These are phyloP conservation scores for Trachelus stipa DNA, from an alignment of 2,888 invertebrate species.

Conservation along the genomic window DNA sequence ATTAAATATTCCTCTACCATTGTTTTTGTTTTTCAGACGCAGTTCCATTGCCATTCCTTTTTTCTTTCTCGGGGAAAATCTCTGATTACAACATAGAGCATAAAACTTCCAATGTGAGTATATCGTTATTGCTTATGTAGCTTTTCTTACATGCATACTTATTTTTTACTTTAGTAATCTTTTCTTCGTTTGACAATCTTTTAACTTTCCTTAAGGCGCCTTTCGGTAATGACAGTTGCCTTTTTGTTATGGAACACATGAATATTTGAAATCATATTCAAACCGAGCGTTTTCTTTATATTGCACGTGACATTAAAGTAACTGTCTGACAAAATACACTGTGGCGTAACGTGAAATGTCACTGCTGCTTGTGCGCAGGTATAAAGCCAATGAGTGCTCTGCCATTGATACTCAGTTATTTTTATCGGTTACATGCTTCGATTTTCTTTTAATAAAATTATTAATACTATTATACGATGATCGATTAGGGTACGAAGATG, in stretches of 20 bases:
- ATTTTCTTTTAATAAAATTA: not conserved
- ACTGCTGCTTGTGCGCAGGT: not conserved
- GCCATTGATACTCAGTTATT: not conserved
- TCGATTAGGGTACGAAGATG: not conserved
- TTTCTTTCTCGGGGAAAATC: not conserved
- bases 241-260: not conserved
- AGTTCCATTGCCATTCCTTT: not conserved
- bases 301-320: not conserved
- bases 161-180: not conserved
- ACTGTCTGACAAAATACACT: not conserved
- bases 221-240: not conserved
- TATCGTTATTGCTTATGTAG: not conserved
- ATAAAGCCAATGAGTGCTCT: not conserved
- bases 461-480: not conserved
- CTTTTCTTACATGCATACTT: not conserved
- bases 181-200: not conserved
- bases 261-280: not conserved
- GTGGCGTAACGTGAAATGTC: not conserved
- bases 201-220: not conserved
- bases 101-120: not conserved
- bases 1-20: not conserved
- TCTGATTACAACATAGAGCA: not conserved
- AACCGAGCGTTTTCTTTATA: not conserved
- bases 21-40: not conserved
- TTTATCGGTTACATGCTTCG: not conserved